Conservation (phyloP, 2,113 vertebrate species). For the Cnemophilus loriae region DNA sequence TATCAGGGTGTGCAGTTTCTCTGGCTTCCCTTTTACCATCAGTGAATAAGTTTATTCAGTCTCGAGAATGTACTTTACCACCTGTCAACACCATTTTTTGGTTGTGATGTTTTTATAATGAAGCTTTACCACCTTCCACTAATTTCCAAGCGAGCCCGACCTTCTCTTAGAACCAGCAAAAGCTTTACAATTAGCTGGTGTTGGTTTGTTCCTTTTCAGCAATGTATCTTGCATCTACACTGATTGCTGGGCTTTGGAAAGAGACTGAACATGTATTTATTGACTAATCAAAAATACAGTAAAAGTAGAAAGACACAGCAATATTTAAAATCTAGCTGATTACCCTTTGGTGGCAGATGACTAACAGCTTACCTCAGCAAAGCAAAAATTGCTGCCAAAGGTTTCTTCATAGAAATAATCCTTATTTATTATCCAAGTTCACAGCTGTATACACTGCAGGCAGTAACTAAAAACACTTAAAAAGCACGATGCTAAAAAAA, state of each 20-base stretch:
- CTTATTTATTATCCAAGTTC: constrained; percentile 69
- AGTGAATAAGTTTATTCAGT: background rate
- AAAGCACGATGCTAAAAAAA: constrained; percentile 43
- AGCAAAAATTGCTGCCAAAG: constrained; percentile 65
- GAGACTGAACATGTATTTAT: constrained; percentile 56
- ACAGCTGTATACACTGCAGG: constrained; percentile 62
- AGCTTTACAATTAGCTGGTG: constrained; percentile 4
- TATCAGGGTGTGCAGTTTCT: background rate
- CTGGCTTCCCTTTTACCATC: background rate
- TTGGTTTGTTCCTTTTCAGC: constrained; percentile 18
- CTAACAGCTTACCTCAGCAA: constrained; percentile 66
- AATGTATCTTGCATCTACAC: constrained; percentile 8
- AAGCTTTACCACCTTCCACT: background rate
- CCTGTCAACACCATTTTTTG: constrained; percentile 5
- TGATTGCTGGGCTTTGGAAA: constrained; percentile 53
- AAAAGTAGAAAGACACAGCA: constrained; percentile 67
- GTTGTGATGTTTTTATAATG: background rate
- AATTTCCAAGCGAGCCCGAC: background rate
- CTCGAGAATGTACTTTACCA: background rate
- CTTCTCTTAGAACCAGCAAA: constrained; percentile 9
- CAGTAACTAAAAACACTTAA: constrained; percentile 64
- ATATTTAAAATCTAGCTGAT: constrained; percentile 72
- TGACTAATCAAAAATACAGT: constrained; percentile 68
- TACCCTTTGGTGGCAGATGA: constrained; percentile 66
- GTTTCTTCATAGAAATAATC: constrained; percentile 61